Evolutionary conservation across 64 coral and sea anemone species (phyloP), one percentile per base, ranked within the genome.

Genomic region (Montipora foliosa): DNA sequence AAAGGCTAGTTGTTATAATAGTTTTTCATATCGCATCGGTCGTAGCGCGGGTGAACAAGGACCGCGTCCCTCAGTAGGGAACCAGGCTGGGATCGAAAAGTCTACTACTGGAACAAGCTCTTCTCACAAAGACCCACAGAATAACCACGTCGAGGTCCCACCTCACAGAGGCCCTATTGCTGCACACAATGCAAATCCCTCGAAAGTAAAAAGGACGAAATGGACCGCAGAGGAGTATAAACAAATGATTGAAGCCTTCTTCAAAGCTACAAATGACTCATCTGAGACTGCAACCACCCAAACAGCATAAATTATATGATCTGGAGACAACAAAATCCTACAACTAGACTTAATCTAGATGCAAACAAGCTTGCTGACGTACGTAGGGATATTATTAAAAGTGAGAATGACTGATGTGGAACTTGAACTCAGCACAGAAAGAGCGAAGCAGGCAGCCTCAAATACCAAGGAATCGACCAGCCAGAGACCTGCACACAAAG

Each of bases 31-130:
- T 11, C 76, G 64, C 78, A 81, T 80, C 60, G 60, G 25, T 25
- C 61, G 89, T 81, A 60, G 89, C 77, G 64, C 89, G 62, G 89
- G 61, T 90, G 2, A 90, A 59, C 76, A 90, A 81, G 89, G 89
- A 48, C 1, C 47, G 77, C 77, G 89, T 90, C 77, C 77, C 77
- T 49, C 89, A 81, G 61, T 14, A 67, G 8, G 77, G 29, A 77
- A 90, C 89, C 77, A 90, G 60, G 21, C 89, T 62, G 74, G 3
- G 73, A 52, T 89, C 53, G 74, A 77, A 89, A 78, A 77, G 47
- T 89, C 8, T 78, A 21, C 89, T 53, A 71, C 76, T 90, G 89
- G 75, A 58, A 79, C 62, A 80, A 81, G 67, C 55, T 79, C 89
- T 81, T 80, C 77, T 20, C n/a, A 90, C 4, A 12, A 90, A n/a